Evolutionary conservation across 2,797 vertebrate genomes (phyloP).

Genomic region (Anguilla megastoma): DNA sequence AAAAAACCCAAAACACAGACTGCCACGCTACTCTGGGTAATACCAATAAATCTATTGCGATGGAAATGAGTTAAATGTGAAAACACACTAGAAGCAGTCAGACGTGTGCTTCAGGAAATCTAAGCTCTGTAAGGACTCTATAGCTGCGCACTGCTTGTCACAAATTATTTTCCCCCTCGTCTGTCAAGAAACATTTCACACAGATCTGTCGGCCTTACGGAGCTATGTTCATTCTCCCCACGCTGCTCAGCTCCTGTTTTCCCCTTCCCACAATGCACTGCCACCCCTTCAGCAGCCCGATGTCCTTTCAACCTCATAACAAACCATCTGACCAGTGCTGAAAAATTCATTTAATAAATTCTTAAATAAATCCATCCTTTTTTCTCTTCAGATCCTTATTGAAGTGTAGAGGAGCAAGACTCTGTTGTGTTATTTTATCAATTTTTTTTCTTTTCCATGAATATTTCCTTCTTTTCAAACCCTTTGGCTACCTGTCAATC

Average conservation of each 20-base stretch:
- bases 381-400: no score
- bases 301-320: neutral
- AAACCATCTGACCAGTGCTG: neutral
- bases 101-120: neutral
- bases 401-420: no score
- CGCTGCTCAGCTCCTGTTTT: neutral
- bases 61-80: no score
- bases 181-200: conserved; percentile 3
- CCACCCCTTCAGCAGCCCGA: neutral
- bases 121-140: neutral
- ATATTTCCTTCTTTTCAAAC: neutral
- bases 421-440: no score
- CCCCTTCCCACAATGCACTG: neutral
- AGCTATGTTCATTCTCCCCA: neutral
- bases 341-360: neutral
- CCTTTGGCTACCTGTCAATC: neutral
- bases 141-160: neutral
- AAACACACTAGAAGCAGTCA: no score
- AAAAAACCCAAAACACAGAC: no score
- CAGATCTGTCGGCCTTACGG: neutral
- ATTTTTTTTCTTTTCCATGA: neutral
- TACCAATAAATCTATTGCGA: no score
- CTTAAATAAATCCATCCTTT: no score
- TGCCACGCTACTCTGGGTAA: no score
- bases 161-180: neutral